Conservation (phyloP, 1,140 invertebrate species). For the Bombus picipes region DNA sequence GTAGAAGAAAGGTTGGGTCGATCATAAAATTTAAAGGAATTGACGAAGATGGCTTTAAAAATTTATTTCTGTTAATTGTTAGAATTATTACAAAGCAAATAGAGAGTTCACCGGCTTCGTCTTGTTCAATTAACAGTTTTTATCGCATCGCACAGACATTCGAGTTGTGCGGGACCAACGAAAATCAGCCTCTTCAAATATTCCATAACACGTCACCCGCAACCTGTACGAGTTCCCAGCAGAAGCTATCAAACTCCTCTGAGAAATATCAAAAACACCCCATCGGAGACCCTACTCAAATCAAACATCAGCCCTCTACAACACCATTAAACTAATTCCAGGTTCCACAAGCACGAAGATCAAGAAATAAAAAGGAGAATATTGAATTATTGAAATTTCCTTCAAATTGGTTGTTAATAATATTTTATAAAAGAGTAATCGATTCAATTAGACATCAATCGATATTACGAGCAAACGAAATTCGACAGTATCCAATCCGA, state of each 20-base stretch:
- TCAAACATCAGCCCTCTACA: background rate
- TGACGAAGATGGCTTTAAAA: no score
- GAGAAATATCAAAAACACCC: constrained; percentile 20
- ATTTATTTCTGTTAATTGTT: no score
- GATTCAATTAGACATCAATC: no score
- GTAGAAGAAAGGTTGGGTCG: no score
- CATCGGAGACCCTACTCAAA: constrained; percentile 4
- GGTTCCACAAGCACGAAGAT: background rate
- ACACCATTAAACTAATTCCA: constrained; percentile 8
- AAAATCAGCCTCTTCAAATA: background rate
- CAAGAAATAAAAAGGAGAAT: background rate
- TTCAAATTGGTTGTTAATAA: background rate
- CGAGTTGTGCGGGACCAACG: background rate
- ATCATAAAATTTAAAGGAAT: no score
- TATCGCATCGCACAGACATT: background rate
- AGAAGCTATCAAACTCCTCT: constrained; percentile 25
- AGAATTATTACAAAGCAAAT: no score
- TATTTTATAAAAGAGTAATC: background rate
- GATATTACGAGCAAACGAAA: no score
- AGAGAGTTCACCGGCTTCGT: background rate
- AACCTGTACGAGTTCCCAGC: background rate
- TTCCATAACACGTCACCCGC: constrained; percentile 4
- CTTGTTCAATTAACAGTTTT: background rate
- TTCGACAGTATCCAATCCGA: no score
- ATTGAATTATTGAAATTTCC: background rate